Conservation (phyloP, 1,140 invertebrate genomes). For the Meloidogyne chitwoodi region DNA sequence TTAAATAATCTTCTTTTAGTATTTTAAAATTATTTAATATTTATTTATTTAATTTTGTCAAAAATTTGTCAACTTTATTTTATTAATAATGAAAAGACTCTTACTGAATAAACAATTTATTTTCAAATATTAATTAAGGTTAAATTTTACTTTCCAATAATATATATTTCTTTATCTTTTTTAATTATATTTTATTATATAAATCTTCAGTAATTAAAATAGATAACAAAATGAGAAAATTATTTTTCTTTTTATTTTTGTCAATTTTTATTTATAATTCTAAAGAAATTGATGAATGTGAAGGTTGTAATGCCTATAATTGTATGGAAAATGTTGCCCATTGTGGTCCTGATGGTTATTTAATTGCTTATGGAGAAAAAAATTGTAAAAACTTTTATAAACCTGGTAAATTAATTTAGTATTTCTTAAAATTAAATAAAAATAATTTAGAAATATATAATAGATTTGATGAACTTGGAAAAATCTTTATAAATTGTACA, state of each 20-base stretch:
- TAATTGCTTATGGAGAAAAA: constrained; percentile 10
- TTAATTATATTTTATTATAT: no score
- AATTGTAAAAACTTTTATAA: constrained; percentile 2
- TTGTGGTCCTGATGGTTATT: constrained; percentile 10
- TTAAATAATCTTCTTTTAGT: no score
- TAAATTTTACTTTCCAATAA: no score
- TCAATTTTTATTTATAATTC: neutral
- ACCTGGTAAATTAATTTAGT: neutral
- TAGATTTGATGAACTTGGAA: constrained; percentile 6
- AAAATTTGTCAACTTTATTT: no score
- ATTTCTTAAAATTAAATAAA: neutral
- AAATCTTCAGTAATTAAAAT: no score
- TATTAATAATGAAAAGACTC: no score
- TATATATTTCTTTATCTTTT: no score
- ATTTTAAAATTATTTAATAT: no score
- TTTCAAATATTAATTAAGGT: no score
- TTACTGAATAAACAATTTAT: no score
- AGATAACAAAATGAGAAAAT: neutral
- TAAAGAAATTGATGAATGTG: neutral
- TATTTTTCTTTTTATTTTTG: neutral
- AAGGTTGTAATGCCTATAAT: constrained; percentile 14
- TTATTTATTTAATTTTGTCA: no score
- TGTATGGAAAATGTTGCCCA: constrained; percentile 5
- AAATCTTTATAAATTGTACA: constrained; percentile 11
- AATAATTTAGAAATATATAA: constrained; percentile 2